Evolutionary conservation across 2,888 invertebrate species (phyloP), one percentile per base, ranked within the genome.

Genomic region (Julus scanicus): DNA sequence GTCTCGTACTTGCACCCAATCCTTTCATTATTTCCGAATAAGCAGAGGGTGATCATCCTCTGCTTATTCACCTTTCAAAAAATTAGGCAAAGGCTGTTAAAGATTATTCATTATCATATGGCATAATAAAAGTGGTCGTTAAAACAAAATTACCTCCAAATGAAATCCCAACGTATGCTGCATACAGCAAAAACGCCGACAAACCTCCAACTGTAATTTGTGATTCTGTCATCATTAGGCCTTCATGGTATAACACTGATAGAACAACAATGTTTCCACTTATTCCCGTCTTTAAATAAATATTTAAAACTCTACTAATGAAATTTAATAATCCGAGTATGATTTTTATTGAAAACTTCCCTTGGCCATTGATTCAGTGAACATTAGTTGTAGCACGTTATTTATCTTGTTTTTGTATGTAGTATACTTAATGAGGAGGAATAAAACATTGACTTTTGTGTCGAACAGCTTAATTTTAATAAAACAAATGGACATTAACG

Each of bases 11-110:
- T 0, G 99, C 98, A 0, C 99, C 99, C 3, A 99, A 92, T 0
- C 98, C 98, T 91, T 96, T 96, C 93, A 98, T 99, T 89, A 99
- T 92, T 91, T 99, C 98, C 0, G 97, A 95, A 92, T 98, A 99
- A 92, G 98, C 98, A 90, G 95, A 96, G 86, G 97, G 96, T n/a
- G 99, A 92, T n/a, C n/a, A n/a, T n/a, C n/a, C n/a, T n/a, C n/a
- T n/a, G n/a, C n/a, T n/a, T n/a, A n/a, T n/a, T n/a, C n/a, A 48
- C 93, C 93, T 92, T 90, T 1, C 85, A 83, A 87, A 86, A 40
- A 20, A 87, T 6, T 44, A 44, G n/a, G n/a, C n/a, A n/a, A n/a
- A n/a, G n/a, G n/a, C n/a, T n/a, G n/a, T n/a, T n/a, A n/a, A n/a
- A n/a, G n/a, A n/a, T n/a, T n/a, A n/a, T n/a, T n/a, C n/a, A n/a